Conservation (phyloP, 2,888 invertebrate genomes). For the Apamea sordens region DNA sequence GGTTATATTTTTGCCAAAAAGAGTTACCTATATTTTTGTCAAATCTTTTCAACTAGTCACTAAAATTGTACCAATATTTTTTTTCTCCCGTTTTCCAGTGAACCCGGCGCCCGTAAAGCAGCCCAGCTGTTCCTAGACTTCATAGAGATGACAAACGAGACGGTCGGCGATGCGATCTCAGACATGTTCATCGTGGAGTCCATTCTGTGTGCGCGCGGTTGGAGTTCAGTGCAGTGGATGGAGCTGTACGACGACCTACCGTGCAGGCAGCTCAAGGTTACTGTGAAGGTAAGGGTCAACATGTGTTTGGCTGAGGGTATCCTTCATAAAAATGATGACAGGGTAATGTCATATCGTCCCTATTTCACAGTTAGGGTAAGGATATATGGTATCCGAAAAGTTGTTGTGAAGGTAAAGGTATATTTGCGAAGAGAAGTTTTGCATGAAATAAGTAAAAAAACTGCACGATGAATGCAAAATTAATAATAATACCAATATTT, state of each 20-base stretch:
- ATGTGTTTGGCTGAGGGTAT: neutral
- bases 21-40: too few species aligned
- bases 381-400: neutral
- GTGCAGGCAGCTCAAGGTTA: constrained; percentile 96
- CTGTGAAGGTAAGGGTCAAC: constrained; percentile 90
- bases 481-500: neutral
- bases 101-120: constrained; percentile 88
- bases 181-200: constrained; percentile 98
- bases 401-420: neutral
- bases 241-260: constrained; percentile 96
- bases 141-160: constrained; percentile 97
- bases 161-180: constrained; percentile 99
- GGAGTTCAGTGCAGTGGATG: constrained; percentile 95
- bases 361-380: neutral
- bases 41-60: too few species aligned
- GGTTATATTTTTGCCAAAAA: too few species aligned
- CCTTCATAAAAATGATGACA: neutral
- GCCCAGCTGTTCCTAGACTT: constrained; percentile 92
- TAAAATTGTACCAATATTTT: neutral
- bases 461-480: neutral
- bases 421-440: neutral
- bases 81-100: constrained; percentile 69
- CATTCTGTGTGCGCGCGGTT: constrained; percentile 95
- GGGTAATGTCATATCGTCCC: neutral
- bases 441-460: neutral